phyloP scores from a whole-genome alignment of 2,888 invertebrate genomes.

The Ophonus ardosiacus region DNA sequence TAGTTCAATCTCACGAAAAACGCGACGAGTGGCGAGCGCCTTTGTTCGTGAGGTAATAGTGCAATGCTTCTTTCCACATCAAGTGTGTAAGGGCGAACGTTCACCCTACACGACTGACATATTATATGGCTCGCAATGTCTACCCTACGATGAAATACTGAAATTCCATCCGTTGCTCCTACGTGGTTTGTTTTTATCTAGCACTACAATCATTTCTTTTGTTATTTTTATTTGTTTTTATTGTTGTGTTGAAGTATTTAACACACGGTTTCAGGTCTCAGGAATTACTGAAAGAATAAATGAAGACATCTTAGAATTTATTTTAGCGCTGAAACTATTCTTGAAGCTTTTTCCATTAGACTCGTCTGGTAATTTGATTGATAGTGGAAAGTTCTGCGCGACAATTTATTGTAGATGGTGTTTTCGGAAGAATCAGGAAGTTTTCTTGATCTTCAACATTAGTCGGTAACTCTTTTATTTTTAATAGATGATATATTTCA shows the following conservation, averaged over 20 bases:
- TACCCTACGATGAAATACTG: constrained; percentile 11
- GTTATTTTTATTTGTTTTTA: constrained; percentile 3
- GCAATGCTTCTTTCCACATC: constrained; percentile 47
- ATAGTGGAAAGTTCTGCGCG: not conserved
- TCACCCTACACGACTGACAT: constrained; percentile 39
- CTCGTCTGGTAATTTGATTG: not conserved
- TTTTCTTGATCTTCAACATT: not conserved
- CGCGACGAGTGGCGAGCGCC: constrained; percentile 47
- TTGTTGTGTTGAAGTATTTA: not conserved
- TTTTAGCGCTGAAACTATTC: not conserved
- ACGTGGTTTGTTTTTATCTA: constrained; percentile 13
- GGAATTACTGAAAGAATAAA: not conserved
- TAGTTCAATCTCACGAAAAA: constrained; percentile 57
- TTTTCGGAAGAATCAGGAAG: not conserved
- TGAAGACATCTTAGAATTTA: not conserved
- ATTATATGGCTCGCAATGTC: constrained; percentile 17
- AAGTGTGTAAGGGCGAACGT: constrained; percentile 19
- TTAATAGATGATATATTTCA: not conserved
- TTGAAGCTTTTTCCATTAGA: not conserved
- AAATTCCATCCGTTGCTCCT: constrained; percentile 6
- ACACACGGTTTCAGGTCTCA: not conserved
- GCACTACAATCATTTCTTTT: not conserved
- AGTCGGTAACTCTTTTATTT: not conserved
- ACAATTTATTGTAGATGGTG: not conserved
- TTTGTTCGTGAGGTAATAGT: constrained; percentile 52